Conservation (phyloP, 2,797 vertebrate species). For the Thaleichthys pacificus region DNA sequence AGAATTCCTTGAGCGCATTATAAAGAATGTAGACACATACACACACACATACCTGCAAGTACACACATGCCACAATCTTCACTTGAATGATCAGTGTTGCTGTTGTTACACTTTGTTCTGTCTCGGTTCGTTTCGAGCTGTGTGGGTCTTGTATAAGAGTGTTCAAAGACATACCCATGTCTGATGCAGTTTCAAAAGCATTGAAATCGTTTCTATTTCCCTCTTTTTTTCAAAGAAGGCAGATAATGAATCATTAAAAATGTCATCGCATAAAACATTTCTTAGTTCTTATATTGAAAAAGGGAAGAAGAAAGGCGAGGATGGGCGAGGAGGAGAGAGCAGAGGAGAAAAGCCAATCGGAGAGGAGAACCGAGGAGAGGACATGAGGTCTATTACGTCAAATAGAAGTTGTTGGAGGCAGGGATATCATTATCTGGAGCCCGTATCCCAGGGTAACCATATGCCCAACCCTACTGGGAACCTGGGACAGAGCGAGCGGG, state of each 20-base stretch:
- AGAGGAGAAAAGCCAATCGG: background rate
- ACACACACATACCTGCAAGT: background rate
- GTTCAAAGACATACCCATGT: too few species aligned
- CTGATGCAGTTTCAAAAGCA: background rate
- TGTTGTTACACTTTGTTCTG: background rate
- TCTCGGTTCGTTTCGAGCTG: background rate
- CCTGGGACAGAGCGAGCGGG: constrained; percentile 55
- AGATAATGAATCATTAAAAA: background rate
- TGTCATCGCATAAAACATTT: background rate
- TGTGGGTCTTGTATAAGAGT: too few species aligned
- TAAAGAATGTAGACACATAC: background rate
- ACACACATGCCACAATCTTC: background rate
- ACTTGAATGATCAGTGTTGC: too few species aligned
- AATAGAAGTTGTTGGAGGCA: constrained; percentile 51
- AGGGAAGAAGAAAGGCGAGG: background rate
- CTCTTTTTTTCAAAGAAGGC: background rate
- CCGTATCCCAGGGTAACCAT: constrained; percentile 71
- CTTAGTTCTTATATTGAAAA: background rate
- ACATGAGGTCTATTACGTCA: constrained; percentile 53
- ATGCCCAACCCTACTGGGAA: constrained; percentile 64
- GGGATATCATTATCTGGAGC: constrained; percentile 52
- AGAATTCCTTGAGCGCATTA: background rate
- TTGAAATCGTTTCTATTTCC: background rate
- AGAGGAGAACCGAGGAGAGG: background rate
- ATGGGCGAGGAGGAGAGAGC: background rate